Base-by-base conservation (phyloP, 2,888 invertebrate genomes). In the Oligia strigilis region DNA sequence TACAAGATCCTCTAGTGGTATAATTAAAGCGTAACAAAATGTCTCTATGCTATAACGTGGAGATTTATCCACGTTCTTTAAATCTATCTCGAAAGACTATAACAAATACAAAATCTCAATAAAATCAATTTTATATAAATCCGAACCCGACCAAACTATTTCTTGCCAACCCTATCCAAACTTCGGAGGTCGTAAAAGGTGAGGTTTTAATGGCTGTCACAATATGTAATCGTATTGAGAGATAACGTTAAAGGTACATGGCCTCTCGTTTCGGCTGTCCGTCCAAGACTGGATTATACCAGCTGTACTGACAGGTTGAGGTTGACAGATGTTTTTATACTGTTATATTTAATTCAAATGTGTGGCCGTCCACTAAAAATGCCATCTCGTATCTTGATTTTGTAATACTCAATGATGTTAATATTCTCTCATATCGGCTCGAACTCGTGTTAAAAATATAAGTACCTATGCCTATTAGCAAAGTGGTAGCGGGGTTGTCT, bases 181-280 rank as follows among this genome's bases (percentile, higher is more conserved):
- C 43, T 71, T 75, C 58, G 72, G 52, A 89, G 92, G 92, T 92
- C 92, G 91, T 91, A 91, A 92, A 92, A 90, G 91, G 91, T 92
- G 91, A 92, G 90, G 87, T 88, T 91, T 91, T 92, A 91, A 91
- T 90, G 88, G 86, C 86, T 84, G 86, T 88, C 90, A 90, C 90
- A 90, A 91, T 92, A 91, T 90, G 82, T 88, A 88, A 87, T 88
- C 81, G 87, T 88, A 91, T 88, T 87, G 88, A 89, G 89, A 90
- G 89, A 88, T 87, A 86, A 82, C 78, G 71, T 71, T 69, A 71
- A 65, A 81, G 82, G 77, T 81, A 72, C 81, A 64, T 81, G 75
- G 78, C 80, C 73, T 78, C 80, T 81, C 78, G 80, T 82, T 82
- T 86, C 84, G 83, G 75, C 84, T 89, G 88, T 89, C 89, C 75